phyloP scores from a whole-genome alignment of 1,140 invertebrate species.

The Anagrus nilaparvatae region DNA sequence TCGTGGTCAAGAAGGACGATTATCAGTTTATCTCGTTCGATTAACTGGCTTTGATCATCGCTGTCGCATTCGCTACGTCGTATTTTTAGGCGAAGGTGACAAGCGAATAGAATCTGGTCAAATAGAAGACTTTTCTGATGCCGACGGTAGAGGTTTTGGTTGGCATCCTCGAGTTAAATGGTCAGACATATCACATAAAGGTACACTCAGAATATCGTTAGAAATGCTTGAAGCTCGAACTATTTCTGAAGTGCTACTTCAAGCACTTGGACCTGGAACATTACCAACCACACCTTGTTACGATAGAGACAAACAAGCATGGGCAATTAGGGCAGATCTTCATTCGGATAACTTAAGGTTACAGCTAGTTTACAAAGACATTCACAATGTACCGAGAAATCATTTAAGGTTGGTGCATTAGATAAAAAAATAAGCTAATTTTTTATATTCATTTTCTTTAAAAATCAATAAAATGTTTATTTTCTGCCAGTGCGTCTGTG shows the following conservation, averaged over 20 bases:
- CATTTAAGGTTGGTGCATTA: slow-evolving; percentile 50
- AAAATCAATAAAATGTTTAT: too few relatives aligned
- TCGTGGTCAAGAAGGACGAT: slow-evolving; percentile 38
- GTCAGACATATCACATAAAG: slow-evolving; percentile 49
- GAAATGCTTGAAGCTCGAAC: slow-evolving; percentile 69
- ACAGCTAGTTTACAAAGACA: slow-evolving; percentile 74
- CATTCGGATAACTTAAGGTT: slow-evolving; percentile 69
- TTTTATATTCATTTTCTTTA: too few relatives aligned
- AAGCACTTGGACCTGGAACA: slow-evolving; percentile 29
- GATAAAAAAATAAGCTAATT: neutral
- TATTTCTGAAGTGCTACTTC: slow-evolving; percentile 58
- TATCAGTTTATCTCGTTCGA: slow-evolving; percentile 58
- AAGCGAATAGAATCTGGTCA: slow-evolving; percentile 63
- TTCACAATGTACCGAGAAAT: slow-evolving; percentile 75
- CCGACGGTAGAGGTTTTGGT: slow-evolving; percentile 60
- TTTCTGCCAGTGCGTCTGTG: too few relatives aligned
- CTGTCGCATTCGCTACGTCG: slow-evolving; percentile 64
- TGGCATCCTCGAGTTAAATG: slow-evolving; percentile 59
- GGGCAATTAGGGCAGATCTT: slow-evolving; percentile 70
- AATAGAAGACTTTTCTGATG: slow-evolving; percentile 67
- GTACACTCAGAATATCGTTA: slow-evolving; percentile 54
- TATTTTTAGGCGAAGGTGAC: slow-evolving; percentile 64
- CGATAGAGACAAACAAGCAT: slow-evolving; percentile 76
- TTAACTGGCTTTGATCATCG: slow-evolving; percentile 74
- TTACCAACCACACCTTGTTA: slow-evolving; percentile 61